Conservation (phyloP, 2,113 vertebrate genomes). For the Antennarius striatus region DNA sequence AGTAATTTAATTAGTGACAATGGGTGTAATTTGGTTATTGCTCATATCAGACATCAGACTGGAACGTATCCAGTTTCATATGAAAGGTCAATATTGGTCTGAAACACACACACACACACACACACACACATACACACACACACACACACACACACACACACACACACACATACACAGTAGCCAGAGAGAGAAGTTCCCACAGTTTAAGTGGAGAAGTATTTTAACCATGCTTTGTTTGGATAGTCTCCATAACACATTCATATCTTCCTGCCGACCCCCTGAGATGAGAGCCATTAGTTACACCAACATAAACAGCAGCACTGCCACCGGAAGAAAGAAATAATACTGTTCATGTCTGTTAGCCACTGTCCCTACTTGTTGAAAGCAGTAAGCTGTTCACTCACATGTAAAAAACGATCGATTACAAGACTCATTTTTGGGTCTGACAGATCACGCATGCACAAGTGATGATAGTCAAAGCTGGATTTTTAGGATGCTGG, state of each 20-base stretch:
- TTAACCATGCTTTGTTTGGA: slow-evolving; percentile 41
- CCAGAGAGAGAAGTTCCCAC: slow-evolving; percentile 41
- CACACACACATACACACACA: slow-evolving; percentile 8
- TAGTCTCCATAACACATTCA: slow-evolving; percentile 37
- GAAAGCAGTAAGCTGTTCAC: background rate
- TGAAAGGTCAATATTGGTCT: slow-evolving; percentile 31
- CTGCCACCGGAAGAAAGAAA: slow-evolving; percentile 22
- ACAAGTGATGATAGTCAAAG: too few relatives aligned
- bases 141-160: slow-evolving; percentile 7
- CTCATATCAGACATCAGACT: background rate
- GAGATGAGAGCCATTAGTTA: slow-evolving; percentile 34
- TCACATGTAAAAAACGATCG: background rate
- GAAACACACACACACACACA: background rate
- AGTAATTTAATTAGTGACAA: background rate
- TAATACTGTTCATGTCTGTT: slow-evolving; percentile 1
- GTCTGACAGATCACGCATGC: too few relatives aligned
- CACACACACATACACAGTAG: slow-evolving; percentile 4
- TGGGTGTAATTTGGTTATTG: background rate
- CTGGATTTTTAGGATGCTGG: too few relatives aligned
- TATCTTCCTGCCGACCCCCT: slow-evolving; percentile 29
- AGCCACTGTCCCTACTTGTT: background rate
- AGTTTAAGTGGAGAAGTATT: slow-evolving; percentile 16
- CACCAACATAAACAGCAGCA: slow-evolving; percentile 24
- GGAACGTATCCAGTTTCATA: slow-evolving; percentile 1
- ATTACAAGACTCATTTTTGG: background rate